Evolutionary conservation across 2,797 vertebrate genomes (phyloP).

Genomic region (Sebastes cheni): DNA sequence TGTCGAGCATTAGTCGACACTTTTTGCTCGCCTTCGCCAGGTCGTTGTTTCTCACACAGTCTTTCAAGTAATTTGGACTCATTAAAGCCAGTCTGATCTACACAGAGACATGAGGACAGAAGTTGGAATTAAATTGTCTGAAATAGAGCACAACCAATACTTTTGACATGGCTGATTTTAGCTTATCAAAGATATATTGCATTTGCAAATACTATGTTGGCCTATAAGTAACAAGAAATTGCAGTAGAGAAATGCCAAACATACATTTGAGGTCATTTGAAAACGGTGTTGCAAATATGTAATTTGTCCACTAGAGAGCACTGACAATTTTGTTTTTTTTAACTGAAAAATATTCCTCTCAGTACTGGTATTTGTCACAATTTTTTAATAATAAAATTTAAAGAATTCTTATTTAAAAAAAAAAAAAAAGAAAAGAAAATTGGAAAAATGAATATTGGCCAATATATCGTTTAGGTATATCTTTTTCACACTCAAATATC

Average conservation of each 20-base stretch:
- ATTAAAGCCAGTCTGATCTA: conserved; percentile 61
- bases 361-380: too few species aligned
- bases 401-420: too few species aligned
- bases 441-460: too few species aligned
- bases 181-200: not conserved
- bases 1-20: conserved; percentile 73
- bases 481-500: too few species aligned
- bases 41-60: conserved; percentile 28
- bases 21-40: conserved; percentile 28
- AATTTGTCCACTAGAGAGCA: too few species aligned
- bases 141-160: not conserved
- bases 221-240: not conserved
- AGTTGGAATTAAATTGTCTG: not conserved
- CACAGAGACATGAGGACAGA: not conserved
- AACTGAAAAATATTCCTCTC: too few species aligned
- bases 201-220: not conserved
- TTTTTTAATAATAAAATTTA: too few species aligned
- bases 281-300: too few species aligned
- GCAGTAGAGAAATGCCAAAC: not conserved
- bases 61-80: conserved; percentile 29
- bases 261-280: too few species aligned
- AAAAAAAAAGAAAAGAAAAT: too few species aligned
- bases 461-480: too few species aligned
- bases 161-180: not conserved
- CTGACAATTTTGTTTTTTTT: too few species aligned